Evolutionary conservation across 2,113 vertebrate species (phyloP), one percentile per base, ranked within the genome.

Genomic region (Puntigrus tetrazona): DNA sequence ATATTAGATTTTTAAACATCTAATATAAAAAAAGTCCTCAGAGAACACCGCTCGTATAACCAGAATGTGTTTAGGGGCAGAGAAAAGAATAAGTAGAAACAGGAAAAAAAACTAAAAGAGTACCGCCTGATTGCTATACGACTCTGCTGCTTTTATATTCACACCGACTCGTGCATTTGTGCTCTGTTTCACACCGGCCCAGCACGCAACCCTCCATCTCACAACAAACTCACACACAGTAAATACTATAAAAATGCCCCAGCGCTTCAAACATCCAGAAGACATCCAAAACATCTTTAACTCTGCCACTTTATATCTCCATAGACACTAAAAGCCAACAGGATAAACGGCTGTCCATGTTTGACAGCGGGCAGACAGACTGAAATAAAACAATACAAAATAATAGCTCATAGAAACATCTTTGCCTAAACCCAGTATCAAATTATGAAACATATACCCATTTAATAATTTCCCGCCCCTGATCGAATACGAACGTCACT

Each of bases 101-200:
- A 16, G 6, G 18, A 29, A 31, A 16, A 16, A 65, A 3, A 16
- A 65, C 3, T n/a, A 10, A 36, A 6, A 7, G 3, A 7, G 22
- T 43, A 25, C 11, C 5, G n/a, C 34, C 25, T 36, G 36, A 41
- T 22, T 72, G 31, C 20, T 7, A 41, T 70, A 11, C 0, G 22
- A 41, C 69, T 41, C 67, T 43, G 69, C 20, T 72, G 69, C 10
- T 72, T 6, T 45, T 22, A 73, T 45, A 73, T 73, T 73, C 70
- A 73, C 13, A 11, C 10, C 20, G 38, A 43, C 69, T 43, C 38
- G 2, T 13, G 38, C 70, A 45, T 73, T 73, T 43, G 70, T 73
- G 70, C n/a, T 69, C 18, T 3, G 70, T 45, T 73, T 73, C 70
- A 73, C 70, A 73, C 70, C 25, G n/a, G 70, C 70, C n/a, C 70